Percentiles rank a stretch among this genome's conserved stretches.
phyloP scores from a whole-genome alignment of 2,797 vertebrate genomes.

The Chiroxiphia lanceolata region DNA sequence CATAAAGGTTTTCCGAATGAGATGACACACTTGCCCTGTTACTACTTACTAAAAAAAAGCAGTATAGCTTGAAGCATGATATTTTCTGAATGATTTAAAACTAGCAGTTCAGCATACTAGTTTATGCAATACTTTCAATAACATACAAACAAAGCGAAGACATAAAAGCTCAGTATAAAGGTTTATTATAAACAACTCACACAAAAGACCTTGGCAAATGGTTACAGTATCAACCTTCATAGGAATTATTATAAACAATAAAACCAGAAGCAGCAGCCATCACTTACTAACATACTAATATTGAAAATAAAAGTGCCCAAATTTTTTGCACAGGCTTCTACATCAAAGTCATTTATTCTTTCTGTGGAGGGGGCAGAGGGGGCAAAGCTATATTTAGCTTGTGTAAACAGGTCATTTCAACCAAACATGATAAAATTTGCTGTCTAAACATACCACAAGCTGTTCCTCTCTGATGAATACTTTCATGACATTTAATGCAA shows the following conservation, averaged over 20 bases:
- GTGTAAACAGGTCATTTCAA: not conserved
- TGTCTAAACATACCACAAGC: constrained; percentile 40
- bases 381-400: constrained; percentile 10
- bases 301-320: not conserved
- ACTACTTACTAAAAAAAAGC: not conserved
- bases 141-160: not conserved
- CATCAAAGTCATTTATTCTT: not conserved
- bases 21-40: not conserved
- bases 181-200: not conserved
- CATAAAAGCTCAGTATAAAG: not conserved
- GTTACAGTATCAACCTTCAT: not conserved
- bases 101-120: not conserved
- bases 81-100: constrained; percentile 23
- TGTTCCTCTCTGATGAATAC: not conserved
- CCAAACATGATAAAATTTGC: constrained; percentile 42
- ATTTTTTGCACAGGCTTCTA: not conserved
- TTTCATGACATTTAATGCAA: constrained; percentile 63
- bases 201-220: not conserved
- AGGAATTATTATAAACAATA: not conserved
- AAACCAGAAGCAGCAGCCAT: not conserved
- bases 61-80: not conserved
- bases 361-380: not conserved
- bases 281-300: not conserved
- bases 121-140: not conserved
- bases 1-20: not conserved